Percentiles rank a stretch among this genome's conserved stretches.
phyloP scores from a whole-genome alignment of 2,888 invertebrate genomes.

The Drosophila rellima region DNA sequence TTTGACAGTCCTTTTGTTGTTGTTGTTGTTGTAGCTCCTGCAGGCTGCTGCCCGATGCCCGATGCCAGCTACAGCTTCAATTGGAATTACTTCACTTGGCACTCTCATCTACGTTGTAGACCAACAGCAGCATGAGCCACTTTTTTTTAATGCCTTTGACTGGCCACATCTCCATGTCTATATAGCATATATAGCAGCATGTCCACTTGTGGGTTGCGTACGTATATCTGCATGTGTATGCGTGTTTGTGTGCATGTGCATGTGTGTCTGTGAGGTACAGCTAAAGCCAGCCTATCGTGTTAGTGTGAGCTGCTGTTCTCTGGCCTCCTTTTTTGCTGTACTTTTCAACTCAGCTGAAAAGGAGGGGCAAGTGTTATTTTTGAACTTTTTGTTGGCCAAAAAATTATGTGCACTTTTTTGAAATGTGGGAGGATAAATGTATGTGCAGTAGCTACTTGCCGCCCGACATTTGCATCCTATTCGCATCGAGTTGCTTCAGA shows the following conservation, averaged over 20 bases:
- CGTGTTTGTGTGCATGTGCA: slow-evolving; percentile 8
- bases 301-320: slow-evolving; percentile 68
- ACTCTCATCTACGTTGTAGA: slow-evolving; percentile 70
- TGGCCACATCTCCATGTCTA: slow-evolving; percentile 55
- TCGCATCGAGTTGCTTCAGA: background rate
- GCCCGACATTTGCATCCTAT: slow-evolving; percentile 6
- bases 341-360: slow-evolving; percentile 27
- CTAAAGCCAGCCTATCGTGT: slow-evolving; percentile 77
- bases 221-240: slow-evolving; percentile 22
- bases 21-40: slow-evolving; percentile 32
- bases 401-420: slow-evolving; percentile 65
- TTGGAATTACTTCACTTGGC: slow-evolving; percentile 81
- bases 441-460: slow-evolving; percentile 12
- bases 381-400: slow-evolving; percentile 49
- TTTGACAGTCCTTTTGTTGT: slow-evolving; percentile 55
- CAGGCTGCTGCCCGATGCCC: slow-evolving; percentile 10
- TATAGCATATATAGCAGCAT: slow-evolving; percentile 44
- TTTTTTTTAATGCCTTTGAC: slow-evolving; percentile 66
- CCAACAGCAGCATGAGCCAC: slow-evolving; percentile 55
- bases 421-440: background rate
- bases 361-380: slow-evolving; percentile 55
- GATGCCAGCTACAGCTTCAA: slow-evolving; percentile 65
- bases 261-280: slow-evolving; percentile 28
- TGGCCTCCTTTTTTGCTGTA: slow-evolving; percentile 51
- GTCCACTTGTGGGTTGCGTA: slow-evolving; percentile 54